phyloP scores from a whole-genome alignment of 2,797 vertebrate genomes.

The Erethizon dorsatum region DNA sequence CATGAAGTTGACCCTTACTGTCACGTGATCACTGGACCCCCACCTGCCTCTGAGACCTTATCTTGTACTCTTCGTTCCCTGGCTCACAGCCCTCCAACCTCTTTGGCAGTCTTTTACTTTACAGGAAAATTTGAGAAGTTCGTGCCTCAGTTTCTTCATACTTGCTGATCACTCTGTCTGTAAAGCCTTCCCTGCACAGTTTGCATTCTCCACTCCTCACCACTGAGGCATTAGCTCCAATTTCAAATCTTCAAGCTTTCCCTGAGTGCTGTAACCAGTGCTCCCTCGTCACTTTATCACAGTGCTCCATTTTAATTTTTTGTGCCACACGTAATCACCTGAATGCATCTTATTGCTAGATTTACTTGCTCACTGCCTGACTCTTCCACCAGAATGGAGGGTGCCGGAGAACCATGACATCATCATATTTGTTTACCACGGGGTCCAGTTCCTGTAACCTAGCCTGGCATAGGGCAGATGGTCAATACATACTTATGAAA shows the following conservation, averaged over 20 bases:
- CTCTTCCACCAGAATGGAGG: not conserved
- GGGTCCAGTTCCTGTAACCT: not conserved
- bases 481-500: not conserved
- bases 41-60: not conserved
- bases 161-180: not conserved
- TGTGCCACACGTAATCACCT: not conserved
- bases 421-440: not conserved
- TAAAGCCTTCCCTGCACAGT: not conserved
- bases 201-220: not conserved
- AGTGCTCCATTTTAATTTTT: not conserved
- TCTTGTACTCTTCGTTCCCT: not conserved
- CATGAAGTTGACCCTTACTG: no score
- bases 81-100: not conserved
- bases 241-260: not conserved
- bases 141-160: not conserved
- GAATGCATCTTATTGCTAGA: not conserved
- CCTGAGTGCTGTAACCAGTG: fast-evolving
- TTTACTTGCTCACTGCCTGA: not conserved
- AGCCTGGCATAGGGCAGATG: not conserved
- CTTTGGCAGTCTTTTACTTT: not conserved
- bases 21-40: not conserved
- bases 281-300: not conserved
- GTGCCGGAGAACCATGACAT: not conserved
- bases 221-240: no score
- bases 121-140: not conserved